These are phyloP conservation scores for Dasyprocta punctata DNA, from an alignment of 2,113 vertebrate genomes.

Conservation along the genomic window DNA sequence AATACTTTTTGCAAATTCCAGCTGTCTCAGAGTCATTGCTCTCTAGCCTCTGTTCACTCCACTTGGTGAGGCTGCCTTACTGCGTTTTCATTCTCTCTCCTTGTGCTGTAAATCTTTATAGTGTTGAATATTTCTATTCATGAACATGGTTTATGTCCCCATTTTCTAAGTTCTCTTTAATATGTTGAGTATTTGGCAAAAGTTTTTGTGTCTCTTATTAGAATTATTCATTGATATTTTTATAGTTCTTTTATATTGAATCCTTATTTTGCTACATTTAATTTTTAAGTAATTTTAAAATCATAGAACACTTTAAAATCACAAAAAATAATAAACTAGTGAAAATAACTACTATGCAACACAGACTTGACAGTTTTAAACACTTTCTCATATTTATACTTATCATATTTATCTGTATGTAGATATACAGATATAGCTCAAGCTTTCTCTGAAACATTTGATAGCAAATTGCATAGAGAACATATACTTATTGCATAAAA, in stretches of 20 bases:
- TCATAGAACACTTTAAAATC: background rate
- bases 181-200: background rate
- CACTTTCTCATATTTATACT: background rate
- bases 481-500: background rate
- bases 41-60: background rate
- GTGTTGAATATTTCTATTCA: background rate
- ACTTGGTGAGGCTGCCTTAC: accelerated
- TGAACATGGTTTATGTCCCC: background rate
- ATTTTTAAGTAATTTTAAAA: background rate
- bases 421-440: background rate
- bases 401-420: background rate
- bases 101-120: background rate
- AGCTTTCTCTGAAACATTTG: background rate
- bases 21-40: background rate
- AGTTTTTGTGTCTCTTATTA: background rate
- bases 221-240: background rate
- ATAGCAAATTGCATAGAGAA: background rate
- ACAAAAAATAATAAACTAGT: background rate
- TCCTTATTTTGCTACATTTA: background rate
- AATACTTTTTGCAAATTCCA: background rate
- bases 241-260: background rate
- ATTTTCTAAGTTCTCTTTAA: background rate
- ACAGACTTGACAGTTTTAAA: background rate
- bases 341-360: background rate
- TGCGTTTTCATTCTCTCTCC: background rate